Conservation (phyloP, 2,888 invertebrate genomes). For the Melieria picta region DNA sequence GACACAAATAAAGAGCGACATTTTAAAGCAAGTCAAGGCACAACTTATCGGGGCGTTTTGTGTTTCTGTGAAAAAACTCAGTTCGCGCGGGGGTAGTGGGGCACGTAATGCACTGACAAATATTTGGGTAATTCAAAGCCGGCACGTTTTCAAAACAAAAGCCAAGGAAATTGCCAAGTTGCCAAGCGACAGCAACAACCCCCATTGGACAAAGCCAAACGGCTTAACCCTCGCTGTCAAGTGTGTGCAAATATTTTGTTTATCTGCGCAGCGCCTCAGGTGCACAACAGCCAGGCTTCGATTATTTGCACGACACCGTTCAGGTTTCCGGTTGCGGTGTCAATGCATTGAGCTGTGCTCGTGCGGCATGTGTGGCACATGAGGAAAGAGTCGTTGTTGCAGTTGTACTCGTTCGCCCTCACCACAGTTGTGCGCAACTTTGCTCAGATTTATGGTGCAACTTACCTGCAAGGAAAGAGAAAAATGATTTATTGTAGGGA, state of each 20-base stretch:
- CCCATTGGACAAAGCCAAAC: slow-evolving; percentile 1
- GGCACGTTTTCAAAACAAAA: slow-evolving; percentile 17
- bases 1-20: no score
- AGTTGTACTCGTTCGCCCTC: neutral
- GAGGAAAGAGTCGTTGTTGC: no score
- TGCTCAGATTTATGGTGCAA: neutral
- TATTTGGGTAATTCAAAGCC: slow-evolving; percentile 15
- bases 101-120: neutral
- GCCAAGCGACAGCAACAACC: slow-evolving; percentile 6
- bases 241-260: neutral
- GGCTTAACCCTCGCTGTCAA: neutral
- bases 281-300: no score
- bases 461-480: slow-evolving; percentile 39
- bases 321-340: no score
- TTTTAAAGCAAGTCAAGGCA: no score
- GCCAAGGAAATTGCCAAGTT: neutral
- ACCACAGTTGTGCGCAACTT: neutral
- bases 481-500: neutral
- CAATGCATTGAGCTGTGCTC: no score
- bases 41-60: no score
- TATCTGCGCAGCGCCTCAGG: neutral
- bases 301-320: no score
- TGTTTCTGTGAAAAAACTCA: no score
- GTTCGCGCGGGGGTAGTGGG: no score
- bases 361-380: no score